phyloP scores from a whole-genome alignment of 2,797 vertebrate genomes.

The Enteromius afrohamiltoni region DNA sequence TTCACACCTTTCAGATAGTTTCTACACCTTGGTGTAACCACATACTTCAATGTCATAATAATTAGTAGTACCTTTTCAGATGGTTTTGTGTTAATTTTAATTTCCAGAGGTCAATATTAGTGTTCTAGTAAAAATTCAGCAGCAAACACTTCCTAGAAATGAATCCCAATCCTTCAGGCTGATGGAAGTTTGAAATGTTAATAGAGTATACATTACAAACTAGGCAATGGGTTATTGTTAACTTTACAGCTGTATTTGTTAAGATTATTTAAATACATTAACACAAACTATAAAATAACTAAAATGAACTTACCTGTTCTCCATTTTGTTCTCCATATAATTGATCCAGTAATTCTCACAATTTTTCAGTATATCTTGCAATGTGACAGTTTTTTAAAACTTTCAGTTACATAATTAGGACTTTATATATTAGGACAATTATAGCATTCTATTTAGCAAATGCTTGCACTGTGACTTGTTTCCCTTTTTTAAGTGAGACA shows the following conservation, averaged over 20 bases:
- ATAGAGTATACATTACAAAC: background rate
- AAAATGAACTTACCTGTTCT: too few relatives aligned
- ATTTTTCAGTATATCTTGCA: background rate
- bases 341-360: background rate
- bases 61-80: background rate
- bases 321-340: too few relatives aligned
- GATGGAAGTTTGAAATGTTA: conserved; percentile 2
- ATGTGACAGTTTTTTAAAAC: background rate
- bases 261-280: background rate
- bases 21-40: background rate
- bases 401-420: too few relatives aligned
- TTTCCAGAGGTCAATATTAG: background rate
- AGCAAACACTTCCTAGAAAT: background rate
- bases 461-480: background rate
- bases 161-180: background rate
- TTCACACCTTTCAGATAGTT: background rate
- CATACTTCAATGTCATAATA: background rate
- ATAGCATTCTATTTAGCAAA: background rate
- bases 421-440: background rate
- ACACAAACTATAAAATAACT: too few relatives aligned
- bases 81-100: background rate
- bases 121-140: too few relatives aligned
- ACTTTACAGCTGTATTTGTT: background rate
- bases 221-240: background rate
- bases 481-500: background rate